phyloP scores from a whole-genome alignment of 1,140 invertebrate species.

The Neodiprion pinetum region DNA sequence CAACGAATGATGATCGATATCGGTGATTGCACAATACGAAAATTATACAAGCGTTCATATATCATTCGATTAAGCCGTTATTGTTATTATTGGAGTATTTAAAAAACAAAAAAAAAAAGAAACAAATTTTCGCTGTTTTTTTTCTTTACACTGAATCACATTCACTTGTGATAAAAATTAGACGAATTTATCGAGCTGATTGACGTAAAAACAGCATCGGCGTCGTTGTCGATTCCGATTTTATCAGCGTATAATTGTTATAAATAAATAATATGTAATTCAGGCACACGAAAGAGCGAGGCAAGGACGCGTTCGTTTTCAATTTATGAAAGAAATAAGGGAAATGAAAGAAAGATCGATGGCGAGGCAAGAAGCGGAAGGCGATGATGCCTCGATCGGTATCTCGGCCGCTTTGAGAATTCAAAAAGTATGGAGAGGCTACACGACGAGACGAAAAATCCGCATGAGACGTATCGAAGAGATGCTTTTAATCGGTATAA shows the following conservation, averaged over 20 bases:
- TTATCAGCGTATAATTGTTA: conserved; percentile 7
- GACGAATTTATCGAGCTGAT: too few relatives aligned
- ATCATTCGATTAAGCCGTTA: too few relatives aligned
- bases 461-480: conserved; percentile 77
- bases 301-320: conserved; percentile 82
- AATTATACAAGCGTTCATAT: too few relatives aligned
- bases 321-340: conserved; percentile 91
- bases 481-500: conserved; percentile 82
- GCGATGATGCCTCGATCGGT: conserved; percentile 61
- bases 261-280: conserved; percentile 12
- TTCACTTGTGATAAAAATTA: too few relatives aligned
- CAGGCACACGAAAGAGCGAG: conserved; percentile 86
- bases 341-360: conserved; percentile 73
- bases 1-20: too few relatives aligned
- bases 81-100: too few relatives aligned
- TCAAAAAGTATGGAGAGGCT: conserved; percentile 84
- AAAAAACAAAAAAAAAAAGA: too few relatives aligned
- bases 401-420: conserved; percentile 76
- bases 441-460: conserved; percentile 73
- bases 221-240: too few relatives aligned
- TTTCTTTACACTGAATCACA: too few relatives aligned
- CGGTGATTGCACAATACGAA: too few relatives aligned
- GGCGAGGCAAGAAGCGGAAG: conserved; percentile 64
- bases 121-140: too few relatives aligned
- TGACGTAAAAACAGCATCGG: too few relatives aligned